A percentile compares a stretch with the other conserved stretches of the same genome.
Evolutionary conservation across 2,888 invertebrate genomes (phyloP).

Genomic region (Phaedon cochleariae): DNA sequence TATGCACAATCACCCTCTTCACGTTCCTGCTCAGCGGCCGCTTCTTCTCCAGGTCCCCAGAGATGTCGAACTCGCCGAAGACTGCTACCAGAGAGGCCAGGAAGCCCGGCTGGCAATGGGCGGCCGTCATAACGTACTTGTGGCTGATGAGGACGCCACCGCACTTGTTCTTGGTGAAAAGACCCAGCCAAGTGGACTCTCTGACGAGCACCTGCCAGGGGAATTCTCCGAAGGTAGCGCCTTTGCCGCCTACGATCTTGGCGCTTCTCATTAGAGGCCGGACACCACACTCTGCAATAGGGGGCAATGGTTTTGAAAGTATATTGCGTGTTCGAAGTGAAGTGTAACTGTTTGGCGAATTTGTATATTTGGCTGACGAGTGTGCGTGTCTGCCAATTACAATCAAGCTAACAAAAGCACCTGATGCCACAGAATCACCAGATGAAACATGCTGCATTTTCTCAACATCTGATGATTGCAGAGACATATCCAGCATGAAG

Average conservation of each 20-base stretch:
- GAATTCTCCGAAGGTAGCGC: constrained; percentile 86
- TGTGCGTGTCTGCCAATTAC: too few species aligned
- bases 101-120: constrained; percentile 95
- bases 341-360: too few species aligned
- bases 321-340: too few species aligned
- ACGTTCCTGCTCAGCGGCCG: constrained; percentile 85
- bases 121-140: constrained; percentile 89
- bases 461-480: too few species aligned
- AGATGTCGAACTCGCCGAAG: constrained; percentile 90
- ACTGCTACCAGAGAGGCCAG: constrained; percentile 90
- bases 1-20: constrained; percentile 85
- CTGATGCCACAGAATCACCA: too few species aligned
- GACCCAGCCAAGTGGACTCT: constrained; percentile 92
- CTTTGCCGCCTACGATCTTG: constrained; percentile 90
- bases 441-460: too few species aligned
- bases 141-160: constrained; percentile 92
- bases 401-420: too few species aligned
- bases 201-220: constrained; percentile 94
- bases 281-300: constrained; percentile 83
- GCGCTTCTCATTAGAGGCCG: constrained; percentile 81
- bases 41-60: constrained; percentile 81
- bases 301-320: too few species aligned
- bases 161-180: constrained; percentile 95
- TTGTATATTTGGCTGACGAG: too few species aligned
- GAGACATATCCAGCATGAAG: too few species aligned